Evolutionary conservation across 1,140 invertebrate species (phyloP), one percentile per base, ranked within the genome.

Genomic region (Pseudomyrmex cubaensis): DNA sequence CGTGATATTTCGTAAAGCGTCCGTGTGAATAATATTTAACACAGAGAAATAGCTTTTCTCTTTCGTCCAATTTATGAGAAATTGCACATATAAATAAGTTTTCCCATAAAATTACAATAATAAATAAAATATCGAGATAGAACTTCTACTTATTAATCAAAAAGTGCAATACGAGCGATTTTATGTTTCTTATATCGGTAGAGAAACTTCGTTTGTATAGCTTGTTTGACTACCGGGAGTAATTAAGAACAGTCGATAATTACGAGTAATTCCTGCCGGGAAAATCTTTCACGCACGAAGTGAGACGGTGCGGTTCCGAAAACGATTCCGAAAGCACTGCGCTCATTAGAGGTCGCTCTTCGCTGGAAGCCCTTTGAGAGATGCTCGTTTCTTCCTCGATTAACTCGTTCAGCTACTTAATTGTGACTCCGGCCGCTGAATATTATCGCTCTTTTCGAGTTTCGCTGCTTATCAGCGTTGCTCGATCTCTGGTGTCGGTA

Each of bases 171-270:
- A 8, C n/a, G 1, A 20, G 62, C 2, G 17, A 80, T 48, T 22
- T 48, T 48, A 25, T 17, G 15, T 78, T 70, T 50, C n/a, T 48
- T 44, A 62, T 48, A 62, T 10, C 48, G 8, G 0, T 9, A 2
- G 35, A 76, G 17, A 20, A 80, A 61, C 15, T 17, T 70, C 13
- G 66, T n/a, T 17, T 12, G 20, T 20, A 15, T 44, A 78, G 1
- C 46, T 17, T 15, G 12, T 46, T n/a, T 50, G 56, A 70, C 44
- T 72, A 59, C 13, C 17, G 25, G 15, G 15, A 57, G 22, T 69
- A 80, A 80, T 80, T 80, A 80, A 78, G 63, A 78, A 59, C 35
- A 50, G 66, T 70, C 66, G 76, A 80, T 80, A 80, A 80, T 80
- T 80, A 80, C 25, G 48, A 66, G 74, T 66, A 64, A 72, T 22